A percentile compares a stretch with the other conserved stretches of the same genome.
phyloP scores from a whole-genome alignment of 2,888 invertebrate genomes.

The Napeogenes inachia region DNA sequence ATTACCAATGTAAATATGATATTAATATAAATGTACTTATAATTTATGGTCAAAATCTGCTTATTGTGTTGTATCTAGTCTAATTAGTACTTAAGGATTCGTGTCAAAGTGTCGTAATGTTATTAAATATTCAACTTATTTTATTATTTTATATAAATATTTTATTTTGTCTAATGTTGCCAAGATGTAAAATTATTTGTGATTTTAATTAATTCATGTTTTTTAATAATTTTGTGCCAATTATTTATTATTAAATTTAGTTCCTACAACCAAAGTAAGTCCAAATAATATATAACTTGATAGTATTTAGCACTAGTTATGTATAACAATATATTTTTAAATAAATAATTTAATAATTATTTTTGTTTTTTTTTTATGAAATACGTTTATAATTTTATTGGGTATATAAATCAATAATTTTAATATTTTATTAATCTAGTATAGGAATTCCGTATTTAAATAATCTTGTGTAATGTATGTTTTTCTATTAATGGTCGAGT shows the following conservation, averaged over 20 bases:
- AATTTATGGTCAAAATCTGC: too few relatives aligned
- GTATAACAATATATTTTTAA: constrained; percentile 19
- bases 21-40: too few relatives aligned
- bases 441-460: too few relatives aligned
- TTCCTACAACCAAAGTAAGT: constrained; percentile 48
- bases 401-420: too few relatives aligned
- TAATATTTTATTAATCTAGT: too few relatives aligned
- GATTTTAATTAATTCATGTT: not conserved
- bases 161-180: constrained; percentile 9
- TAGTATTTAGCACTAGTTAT: constrained; percentile 3
- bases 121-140: not conserved
- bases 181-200: not conserved
- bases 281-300: constrained; percentile 25
- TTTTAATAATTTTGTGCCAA: constrained; percentile 11
- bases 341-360: constrained; percentile 18
- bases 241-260: constrained; percentile 32
- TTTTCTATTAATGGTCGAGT: too few relatives aligned
- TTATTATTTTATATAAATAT: constrained; percentile 6
- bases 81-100: constrained; percentile 13
- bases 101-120: constrained; percentile 13
- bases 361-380: constrained; percentile 13
- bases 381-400: too few relatives aligned
- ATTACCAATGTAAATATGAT: too few relatives aligned
- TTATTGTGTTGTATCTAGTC: constrained; percentile 17
- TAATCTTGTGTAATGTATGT: too few relatives aligned